Evolutionary conservation across 1,140 invertebrate species (phyloP), one percentile per base, ranked within the genome.

Genomic region (Drosophila orosa): DNA sequence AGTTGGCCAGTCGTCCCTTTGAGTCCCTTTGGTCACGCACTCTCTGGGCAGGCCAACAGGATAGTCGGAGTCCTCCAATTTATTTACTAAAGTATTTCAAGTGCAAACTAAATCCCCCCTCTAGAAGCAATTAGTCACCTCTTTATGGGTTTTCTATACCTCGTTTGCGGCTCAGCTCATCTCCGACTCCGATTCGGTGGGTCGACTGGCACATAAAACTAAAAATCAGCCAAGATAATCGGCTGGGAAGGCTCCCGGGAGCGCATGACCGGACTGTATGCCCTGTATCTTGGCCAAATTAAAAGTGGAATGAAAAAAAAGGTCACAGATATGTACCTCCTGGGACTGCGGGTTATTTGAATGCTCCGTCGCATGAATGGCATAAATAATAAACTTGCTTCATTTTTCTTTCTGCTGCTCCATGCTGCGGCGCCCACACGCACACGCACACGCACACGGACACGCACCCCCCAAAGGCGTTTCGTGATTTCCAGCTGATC

Each of bases 351-450:
- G 54, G 37, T 45, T 66, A 76, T 74, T 61, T 76, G 73, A 75
- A 80, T 80, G 74, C 55, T 67, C 42, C 22, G 27, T 44, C 60
- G 78, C 78, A 76, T 80, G 78, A 80, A 80, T 76, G 78, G 78
- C 78, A 80, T 80, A 76, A 80, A 80, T 80, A 80, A 80, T 80
- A 80, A 80, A 81, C 59, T 67, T 62, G 50, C 66, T 59, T 71
- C 69, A 79, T 74, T 60, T 48, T 29, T 48, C 62, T 57, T 63
- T n/a, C n/a, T n/a, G n/a, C n/a, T n/a, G n/a, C n/a, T 40, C 48
- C 33, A 54, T 12, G 29, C 45, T 22, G n/a, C 8, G 17, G 31
- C 37, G 12, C 47, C 27, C 17, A 67, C 19, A 58, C 35, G 29
- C 47, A 62, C 27, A 40, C 45, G 27, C 39, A 52, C 25, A 31